Evolutionary conservation across 1,140 invertebrate species (phyloP), one percentile per base, ranked within the genome.

Genomic region (Tetramorium alpestre): DNA sequence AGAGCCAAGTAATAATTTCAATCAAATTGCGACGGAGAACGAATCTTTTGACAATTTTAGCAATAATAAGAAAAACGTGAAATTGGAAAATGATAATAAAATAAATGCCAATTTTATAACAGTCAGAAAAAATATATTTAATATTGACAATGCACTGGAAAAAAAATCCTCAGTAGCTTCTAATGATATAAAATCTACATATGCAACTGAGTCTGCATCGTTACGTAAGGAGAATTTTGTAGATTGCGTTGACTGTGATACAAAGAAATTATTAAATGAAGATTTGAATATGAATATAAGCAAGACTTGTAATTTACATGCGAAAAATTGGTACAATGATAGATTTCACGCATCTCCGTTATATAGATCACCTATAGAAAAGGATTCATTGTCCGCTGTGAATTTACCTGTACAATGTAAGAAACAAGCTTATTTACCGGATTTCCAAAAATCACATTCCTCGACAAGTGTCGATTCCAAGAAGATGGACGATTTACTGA

Each of bases 251-350:
- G 38, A 62, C 10, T 47, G 75, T 51, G 41, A 72, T 38, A 64
- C 47, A 11, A 47, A 64, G 18, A 65, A 82, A 25, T 44, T 54
- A 25, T 44, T 54, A 11, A 75, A 89, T 51, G 69, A 82, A 54
- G 82, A 88, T 67, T 11, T 69, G 56, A 25, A 65, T 51, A 58
- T 77, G 25, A 82, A 72, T 58, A 54, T 33, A 58, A 72, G 41
- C 51, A 70, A 72, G 22, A 82, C 47, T 58, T 54, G 60, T 47
- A 76, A 73, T 86, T 41, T 81, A 49, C 80, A 84, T 70, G 41
- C 51, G 3, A 82, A 82, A 47, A 73, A 22, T 47, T 82, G 67
- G 80, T 73, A 18, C 25, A 28, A 4, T 47, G 25, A 82, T 47
- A 72, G 13, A 47, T 38, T 60, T 38, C 38, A 44, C 7, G 13